Evolutionary conservation across 1,140 invertebrate species (phyloP), one percentile per base, ranked within the genome.

Genomic region (Procambarus clarkii): DNA sequence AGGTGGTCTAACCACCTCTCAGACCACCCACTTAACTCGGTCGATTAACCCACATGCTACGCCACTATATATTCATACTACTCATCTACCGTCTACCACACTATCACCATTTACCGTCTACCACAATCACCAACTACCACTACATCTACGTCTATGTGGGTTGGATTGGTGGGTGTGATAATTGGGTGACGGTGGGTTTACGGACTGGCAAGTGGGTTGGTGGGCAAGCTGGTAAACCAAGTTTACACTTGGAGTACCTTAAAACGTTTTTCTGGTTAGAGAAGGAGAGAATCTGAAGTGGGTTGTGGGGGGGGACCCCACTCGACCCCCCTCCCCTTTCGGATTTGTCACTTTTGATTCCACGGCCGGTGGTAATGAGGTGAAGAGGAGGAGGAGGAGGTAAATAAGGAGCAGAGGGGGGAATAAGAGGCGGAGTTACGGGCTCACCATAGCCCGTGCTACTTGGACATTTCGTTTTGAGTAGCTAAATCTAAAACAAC

Each of bases 201-300:
- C 78, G 34, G 69, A 5, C 69, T 15, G 7, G 78, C 60, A 5
- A 18, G 60, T 64, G 60, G 60, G 60, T 21, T 5, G 18, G 60
- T 21, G 13, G 11, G 54, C 13, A 54, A 8, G 77, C 7, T 18
- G 48, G 60, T 46, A 18, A 46, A 9, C 21, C 18, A 18, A 60
- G n/a, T 46, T 24, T 34, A 34, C 46, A 21, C 79, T 54, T 9
- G 21, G 21, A 2, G 81, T 83, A 18, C 50, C 81, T 83, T 83
- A 83, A 83, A 83, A 83, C 81, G 81, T 83, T 83, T 83, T 45
- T 21, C 81, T 83, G 24, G 81, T 83, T 69, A 18, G 54, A 69
- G 81, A 69, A 24, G 8, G 81, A 21, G n/a, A 21, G 81, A 60
- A 83, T 83, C 44, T 69, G 24, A 54, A 34, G 60, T 15, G 34